phyloP scores from a whole-genome alignment of 2,888 invertebrate species.

The Lasioglossum marginatum region DNA sequence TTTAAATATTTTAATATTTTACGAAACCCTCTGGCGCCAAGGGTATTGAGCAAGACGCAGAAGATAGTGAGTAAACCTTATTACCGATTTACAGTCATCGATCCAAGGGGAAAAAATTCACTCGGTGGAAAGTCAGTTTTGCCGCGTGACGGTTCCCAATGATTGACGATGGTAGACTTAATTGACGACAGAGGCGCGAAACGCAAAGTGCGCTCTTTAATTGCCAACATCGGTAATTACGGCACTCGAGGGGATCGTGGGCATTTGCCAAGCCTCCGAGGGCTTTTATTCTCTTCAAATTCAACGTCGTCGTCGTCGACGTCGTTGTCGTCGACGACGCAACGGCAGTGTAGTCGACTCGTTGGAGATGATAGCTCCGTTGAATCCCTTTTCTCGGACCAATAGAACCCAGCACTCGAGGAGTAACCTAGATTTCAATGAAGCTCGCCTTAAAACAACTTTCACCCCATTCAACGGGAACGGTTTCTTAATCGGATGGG shows the following conservation, averaged over 20 bases:
- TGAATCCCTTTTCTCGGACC: constrained; percentile 26
- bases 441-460: constrained; percentile 67
- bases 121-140: neutral
- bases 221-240: constrained; percentile 78
- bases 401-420: constrained; percentile 42
- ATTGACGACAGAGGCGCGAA: constrained; percentile 73
- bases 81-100: too few relatives aligned
- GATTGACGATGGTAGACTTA: constrained; percentile 51
- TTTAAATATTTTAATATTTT: neutral
- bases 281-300: constrained; percentile 63
- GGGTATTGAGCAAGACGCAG: too few relatives aligned
- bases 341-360: neutral
- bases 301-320: constrained; percentile 34
- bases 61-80: neutral
- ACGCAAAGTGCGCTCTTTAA: constrained; percentile 74
- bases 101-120: neutral
- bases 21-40: neutral
- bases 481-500: constrained; percentile 44
- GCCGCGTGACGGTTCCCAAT: neutral
- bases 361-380: constrained; percentile 44
- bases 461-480: constrained; percentile 49
- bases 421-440: constrained; percentile 69
- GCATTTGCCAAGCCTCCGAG: constrained; percentile 63
- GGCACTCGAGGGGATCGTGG: constrained; percentile 68
- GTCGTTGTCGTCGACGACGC: constrained; percentile 1